phyloP scores from a whole-genome alignment of 2,797 vertebrate genomes.

The Fistularia tabacaria region DNA sequence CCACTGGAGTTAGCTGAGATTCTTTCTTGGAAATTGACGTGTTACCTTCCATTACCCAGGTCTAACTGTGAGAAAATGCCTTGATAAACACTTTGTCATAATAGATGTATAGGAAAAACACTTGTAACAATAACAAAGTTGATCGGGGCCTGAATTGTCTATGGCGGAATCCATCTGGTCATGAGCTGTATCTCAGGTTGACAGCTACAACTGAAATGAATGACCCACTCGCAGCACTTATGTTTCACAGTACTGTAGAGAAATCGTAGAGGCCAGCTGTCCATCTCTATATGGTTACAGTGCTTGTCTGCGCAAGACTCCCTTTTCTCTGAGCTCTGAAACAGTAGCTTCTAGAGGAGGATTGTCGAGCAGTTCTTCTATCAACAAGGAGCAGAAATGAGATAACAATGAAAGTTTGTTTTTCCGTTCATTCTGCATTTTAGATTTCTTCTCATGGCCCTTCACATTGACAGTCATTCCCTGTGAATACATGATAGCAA shows the following conservation, averaged over 20 bases:
- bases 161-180: slow-evolving; percentile 14
- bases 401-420: too few relatives aligned
- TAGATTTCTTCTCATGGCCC: too few relatives aligned
- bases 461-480: too few relatives aligned
- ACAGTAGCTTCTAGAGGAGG: neutral
- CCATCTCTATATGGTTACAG: neutral
- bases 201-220: slow-evolving; percentile 12
- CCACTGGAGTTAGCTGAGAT: slow-evolving; percentile 12
- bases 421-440: too few relatives aligned
- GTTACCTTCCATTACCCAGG: too few relatives aligned
- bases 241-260: too few relatives aligned
- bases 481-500: too few relatives aligned
- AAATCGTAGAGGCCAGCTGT: neutral
- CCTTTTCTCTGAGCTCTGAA: slow-evolving; percentile 4
- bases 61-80: too few relatives aligned
- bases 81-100: too few relatives aligned
- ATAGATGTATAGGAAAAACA: too few relatives aligned
- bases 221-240: slow-evolving; percentile 21
- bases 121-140: slow-evolving; percentile 5
- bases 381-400: too few relatives aligned
- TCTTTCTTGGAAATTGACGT: slow-evolving; percentile 15
- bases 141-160: neutral
- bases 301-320: neutral
- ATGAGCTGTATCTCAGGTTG: slow-evolving; percentile 14
- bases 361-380: neutral